Percentiles rank a stretch among this genome's conserved stretches.
Evolutionary conservation across 2,797 vertebrate species (phyloP).

Genomic region (Schizopygopsis pylzovi): DNA sequence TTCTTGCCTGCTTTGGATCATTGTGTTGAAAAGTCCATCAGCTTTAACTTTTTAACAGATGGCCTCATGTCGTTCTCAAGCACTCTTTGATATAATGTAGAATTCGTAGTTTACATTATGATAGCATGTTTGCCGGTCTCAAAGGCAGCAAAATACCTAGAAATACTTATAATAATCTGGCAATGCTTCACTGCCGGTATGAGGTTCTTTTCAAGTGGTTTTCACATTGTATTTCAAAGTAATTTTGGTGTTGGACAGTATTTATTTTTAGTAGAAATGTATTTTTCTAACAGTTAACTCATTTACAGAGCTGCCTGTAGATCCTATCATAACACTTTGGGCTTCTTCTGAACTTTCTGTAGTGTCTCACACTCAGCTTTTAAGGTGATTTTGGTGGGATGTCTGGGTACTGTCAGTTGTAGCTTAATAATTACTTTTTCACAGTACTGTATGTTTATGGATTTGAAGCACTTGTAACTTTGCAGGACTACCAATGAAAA

Average conservation of each 20-base stretch:
- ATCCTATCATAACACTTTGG: background rate
- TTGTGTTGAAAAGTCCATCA: background rate
- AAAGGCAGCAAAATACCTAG: background rate
- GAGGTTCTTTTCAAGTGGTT: background rate
- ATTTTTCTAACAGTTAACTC: background rate
- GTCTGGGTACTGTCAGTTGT: too few relatives aligned
- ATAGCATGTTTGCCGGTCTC: background rate
- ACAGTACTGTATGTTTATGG: background rate
- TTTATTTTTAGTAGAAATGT: too few relatives aligned
- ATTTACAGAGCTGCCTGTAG: background rate
- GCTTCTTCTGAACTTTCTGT: background rate
- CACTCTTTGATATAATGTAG: background rate
- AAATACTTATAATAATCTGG: background rate
- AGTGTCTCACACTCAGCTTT: background rate
- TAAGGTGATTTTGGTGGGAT: background rate
- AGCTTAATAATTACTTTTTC: background rate
- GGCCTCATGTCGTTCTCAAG: background rate
- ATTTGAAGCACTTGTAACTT: background rate
- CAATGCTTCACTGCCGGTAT: background rate
- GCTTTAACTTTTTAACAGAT: background rate
- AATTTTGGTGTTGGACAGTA: too few relatives aligned
- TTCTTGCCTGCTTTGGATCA: background rate
- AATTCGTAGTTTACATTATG: background rate
- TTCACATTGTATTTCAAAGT: background rate
- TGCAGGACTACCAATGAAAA: background rate